Evolutionary conservation across 2,113 vertebrate genomes (phyloP).

Genomic region (Etheostoma cragini): DNA sequence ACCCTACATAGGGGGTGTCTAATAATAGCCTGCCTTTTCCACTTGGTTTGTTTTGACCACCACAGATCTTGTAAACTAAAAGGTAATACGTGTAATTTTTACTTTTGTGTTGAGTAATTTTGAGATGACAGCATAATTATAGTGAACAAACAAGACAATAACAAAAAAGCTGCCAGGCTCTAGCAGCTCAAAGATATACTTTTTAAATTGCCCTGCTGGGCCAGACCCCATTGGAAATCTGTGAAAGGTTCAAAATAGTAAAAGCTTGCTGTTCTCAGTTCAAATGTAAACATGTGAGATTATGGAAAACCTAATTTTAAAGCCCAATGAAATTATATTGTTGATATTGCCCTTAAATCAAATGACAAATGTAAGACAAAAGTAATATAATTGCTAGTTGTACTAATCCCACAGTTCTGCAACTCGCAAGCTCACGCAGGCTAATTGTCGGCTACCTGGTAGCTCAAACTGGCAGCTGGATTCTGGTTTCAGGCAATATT

Average conservation of each 20-base stretch:
- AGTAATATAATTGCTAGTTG: neutral
- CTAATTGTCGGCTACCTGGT: neutral
- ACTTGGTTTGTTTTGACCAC: slow-evolving; percentile 34
- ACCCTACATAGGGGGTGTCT: too few species aligned
- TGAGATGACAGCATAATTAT: slow-evolving; percentile 34
- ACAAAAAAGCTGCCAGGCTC: slow-evolving; percentile 2
- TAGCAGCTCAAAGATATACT: neutral
- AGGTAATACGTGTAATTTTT: slow-evolving; percentile 23
- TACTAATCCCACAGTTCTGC: neutral
- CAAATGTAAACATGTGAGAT: neutral
- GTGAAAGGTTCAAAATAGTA: neutral
- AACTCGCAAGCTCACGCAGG: neutral
- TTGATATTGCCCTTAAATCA: neutral
- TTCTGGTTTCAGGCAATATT: too few species aligned
- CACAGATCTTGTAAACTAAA: neutral
- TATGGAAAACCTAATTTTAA: neutral
- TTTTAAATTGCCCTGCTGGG: neutral
- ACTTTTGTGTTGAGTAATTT: slow-evolving; percentile 24
- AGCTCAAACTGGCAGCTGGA: neutral
- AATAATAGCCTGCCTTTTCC: too few species aligned
- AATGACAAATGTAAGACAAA: neutral
- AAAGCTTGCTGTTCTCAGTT: neutral
- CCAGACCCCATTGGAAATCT: slow-evolving; percentile 4
- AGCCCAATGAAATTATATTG: neutral
- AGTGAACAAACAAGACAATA: slow-evolving; percentile 21